A percentile compares a stretch with the other conserved stretches of the same genome.
These are phyloP conservation scores for Cherax quadricarinatus DNA, from an alignment of 1,140 invertebrate genomes.

Conservation along the genomic window DNA sequence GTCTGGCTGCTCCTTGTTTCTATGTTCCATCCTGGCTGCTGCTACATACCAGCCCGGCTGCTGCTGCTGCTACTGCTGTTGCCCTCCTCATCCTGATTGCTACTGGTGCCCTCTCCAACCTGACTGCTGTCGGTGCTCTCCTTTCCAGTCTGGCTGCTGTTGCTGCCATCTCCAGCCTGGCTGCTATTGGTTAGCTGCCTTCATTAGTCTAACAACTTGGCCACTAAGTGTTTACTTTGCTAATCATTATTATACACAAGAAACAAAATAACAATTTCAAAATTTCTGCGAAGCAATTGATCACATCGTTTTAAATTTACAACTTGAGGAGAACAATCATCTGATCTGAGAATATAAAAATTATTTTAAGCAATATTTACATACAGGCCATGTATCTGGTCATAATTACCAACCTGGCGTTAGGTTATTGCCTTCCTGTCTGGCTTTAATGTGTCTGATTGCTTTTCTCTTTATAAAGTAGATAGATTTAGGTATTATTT, in stretches of 20 bases:
- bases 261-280: background rate
- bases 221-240: no score
- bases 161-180: no score
- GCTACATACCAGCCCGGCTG: no score
- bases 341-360: background rate
- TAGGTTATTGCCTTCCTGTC: background rate
- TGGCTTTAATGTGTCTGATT: slow-evolving; percentile 12
- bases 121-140: no score
- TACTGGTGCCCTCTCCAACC: no score
- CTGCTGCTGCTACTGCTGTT: no score
- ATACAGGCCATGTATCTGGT: background rate
- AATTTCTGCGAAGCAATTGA: background rate
- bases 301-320: background rate
- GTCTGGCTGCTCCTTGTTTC: no score
- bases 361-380: slow-evolving; percentile 11
- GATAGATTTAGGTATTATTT: background rate
- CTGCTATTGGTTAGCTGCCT: no score
- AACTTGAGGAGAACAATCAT: background rate
- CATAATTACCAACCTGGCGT: slow-evolving; percentile 20
- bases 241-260: background rate
- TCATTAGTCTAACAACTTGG: no score
- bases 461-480: background rate
- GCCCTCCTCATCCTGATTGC: no score
- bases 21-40: no score
- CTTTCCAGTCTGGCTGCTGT: no score